Evolutionary conservation across 1,140 invertebrate species (phyloP).

Genomic region (Linepithema humile): DNA sequence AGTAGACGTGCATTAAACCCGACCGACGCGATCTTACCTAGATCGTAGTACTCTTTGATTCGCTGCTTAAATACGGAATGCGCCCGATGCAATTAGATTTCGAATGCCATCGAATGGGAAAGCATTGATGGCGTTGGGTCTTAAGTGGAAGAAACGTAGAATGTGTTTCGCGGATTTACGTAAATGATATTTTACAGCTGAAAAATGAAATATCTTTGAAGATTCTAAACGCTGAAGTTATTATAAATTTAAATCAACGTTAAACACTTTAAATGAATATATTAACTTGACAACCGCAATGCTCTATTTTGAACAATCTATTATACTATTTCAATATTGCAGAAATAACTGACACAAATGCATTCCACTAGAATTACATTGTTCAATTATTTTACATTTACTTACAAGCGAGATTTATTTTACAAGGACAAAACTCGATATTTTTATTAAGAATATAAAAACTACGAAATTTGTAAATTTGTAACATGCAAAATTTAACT

Average conservation of each 20-base stretch:
- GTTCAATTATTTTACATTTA: no score
- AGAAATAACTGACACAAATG: neutral
- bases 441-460: neutral
- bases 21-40: conserved; percentile 5
- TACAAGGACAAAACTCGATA: no score
- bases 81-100: conserved; percentile 34
- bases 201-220: neutral
- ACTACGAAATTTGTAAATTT: no score
- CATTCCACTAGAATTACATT: no score
- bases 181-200: conserved; percentile 1
- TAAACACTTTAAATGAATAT: neutral
- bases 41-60: conserved; percentile 49
- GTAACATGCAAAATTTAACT: neutral
- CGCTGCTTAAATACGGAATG: conserved; percentile 43
- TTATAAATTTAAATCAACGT: neutral
- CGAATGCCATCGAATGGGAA: neutral
- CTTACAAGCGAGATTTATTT: no score
- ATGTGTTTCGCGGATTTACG: conserved; percentile 8
- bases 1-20: conserved; percentile 26
- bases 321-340: neutral
- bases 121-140: conserved; percentile 1
- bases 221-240: neutral
- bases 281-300: neutral
- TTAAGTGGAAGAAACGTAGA: neutral
- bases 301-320: neutral